phyloP scores from a whole-genome alignment of 2,888 invertebrate genomes.

The Hylaea fasciaria region DNA sequence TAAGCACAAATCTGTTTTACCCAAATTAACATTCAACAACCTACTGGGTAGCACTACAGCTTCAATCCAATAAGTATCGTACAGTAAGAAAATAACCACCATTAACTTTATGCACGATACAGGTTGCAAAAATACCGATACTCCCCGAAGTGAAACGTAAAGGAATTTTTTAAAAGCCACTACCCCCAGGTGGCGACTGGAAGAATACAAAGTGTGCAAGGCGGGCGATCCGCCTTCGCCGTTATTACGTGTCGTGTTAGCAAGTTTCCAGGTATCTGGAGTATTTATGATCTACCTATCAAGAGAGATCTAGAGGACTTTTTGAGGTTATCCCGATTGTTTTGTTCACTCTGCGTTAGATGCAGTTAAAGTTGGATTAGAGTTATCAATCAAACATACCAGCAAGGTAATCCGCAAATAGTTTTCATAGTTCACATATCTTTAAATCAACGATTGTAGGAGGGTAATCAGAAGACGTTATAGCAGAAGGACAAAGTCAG shows the following conservation, averaged over 20 bases:
- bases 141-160: constrained; percentile 61
- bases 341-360: no score
- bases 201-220: constrained; percentile 79
- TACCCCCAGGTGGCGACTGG: constrained; percentile 75
- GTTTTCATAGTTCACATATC: no score
- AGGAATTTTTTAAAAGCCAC: constrained; percentile 71
- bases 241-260: constrained; percentile 58
- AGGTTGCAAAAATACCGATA: constrained; percentile 48
- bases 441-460: no score
- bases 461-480: no score
- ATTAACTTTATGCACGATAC: constrained; percentile 32
- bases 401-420: no score
- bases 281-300: background rate
- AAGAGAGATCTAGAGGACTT: no score
- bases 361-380: no score
- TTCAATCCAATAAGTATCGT: constrained; percentile 19
- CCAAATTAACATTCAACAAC: constrained; percentile 6
- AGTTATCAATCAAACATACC: no score
- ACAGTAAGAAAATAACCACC: constrained; percentile 23
- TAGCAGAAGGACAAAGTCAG: no score
- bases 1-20: background rate
- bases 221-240: constrained; percentile 60
- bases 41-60: constrained; percentile 4
- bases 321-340: no score
- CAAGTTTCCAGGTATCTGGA: background rate